phyloP scores from a whole-genome alignment of 1,140 invertebrate genomes.

The Samia ricini region DNA sequence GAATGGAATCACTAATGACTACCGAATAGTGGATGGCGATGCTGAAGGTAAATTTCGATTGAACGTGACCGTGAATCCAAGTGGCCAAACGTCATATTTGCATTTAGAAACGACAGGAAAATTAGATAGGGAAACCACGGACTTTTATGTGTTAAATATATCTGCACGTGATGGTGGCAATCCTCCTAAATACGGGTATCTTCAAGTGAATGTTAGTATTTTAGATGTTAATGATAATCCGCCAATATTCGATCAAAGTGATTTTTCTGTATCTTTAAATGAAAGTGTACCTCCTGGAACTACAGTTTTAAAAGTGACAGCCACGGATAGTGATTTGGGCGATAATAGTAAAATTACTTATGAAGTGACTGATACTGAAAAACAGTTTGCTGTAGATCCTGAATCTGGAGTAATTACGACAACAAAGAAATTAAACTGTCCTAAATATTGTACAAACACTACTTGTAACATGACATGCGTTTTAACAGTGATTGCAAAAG shows the following conservation, averaged over 20 bases:
- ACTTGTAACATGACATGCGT: constrained; percentile 93
- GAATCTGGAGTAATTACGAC: constrained; percentile 92
- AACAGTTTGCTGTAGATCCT: constrained; percentile 92
- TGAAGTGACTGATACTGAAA: constrained; percentile 89
- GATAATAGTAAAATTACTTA: constrained; percentile 96
- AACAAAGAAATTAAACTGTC: constrained; percentile 87
- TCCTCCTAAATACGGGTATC: constrained; percentile 88
- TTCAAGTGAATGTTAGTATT: constrained; percentile 93
- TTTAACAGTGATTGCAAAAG: constrained; percentile 94
- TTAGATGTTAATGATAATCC: constrained; percentile 97
- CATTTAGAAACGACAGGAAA: constrained; percentile 94
- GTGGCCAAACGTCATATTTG: constrained; percentile 91
- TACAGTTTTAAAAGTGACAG: constrained; percentile 91
- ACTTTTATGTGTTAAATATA: constrained; percentile 92
- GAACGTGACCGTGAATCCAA: constrained; percentile 91
- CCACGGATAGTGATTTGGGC: constrained; percentile 93
- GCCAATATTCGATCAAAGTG: constrained; percentile 94
- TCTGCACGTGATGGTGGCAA: constrained; percentile 92
- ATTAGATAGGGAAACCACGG: constrained; percentile 91
- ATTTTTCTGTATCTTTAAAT: constrained; percentile 94
- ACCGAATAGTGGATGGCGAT: constrained; percentile 92
- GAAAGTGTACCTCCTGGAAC: constrained; percentile 95
- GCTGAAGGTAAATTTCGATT: constrained; percentile 92
- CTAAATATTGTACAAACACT: constrained; percentile 79
- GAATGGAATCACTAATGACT: constrained; percentile 92